Evolutionary conservation across 1,140 invertebrate species (phyloP), one percentile per base, ranked within the genome.

Genomic region (Pseudomyrmex dendroicus): DNA sequence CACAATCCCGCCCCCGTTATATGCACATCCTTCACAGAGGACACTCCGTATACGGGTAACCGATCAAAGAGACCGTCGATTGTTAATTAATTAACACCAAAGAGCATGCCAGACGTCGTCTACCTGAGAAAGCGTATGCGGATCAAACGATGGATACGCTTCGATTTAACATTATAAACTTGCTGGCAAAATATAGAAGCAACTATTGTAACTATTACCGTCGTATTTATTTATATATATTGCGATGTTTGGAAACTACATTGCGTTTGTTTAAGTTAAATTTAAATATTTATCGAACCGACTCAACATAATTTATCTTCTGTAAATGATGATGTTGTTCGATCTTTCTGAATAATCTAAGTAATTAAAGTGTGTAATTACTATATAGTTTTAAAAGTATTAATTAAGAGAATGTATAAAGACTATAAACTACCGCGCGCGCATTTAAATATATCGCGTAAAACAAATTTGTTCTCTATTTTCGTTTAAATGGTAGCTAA

Each of bases 51-150:
- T 5, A 80, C 76, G 76, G 64, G 54, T 80, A 61, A 17, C 5
- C 57, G 76, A 80, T 80, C 76, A 80, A 80, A 80, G 76, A 59
- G 76, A 35, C 35, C 54, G 15, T 1, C 68, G 44, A 80, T 80
- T 80, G 76, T 80, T 80, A 80, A 80, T 80, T 80, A 80, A 80
- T 80, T 80, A 80, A 80, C 76, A 72, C 56, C 57, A 22, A 8
- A n/a, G n/a, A 70, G n/a, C 17, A 44, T 9, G 48, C 44, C 13
- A 35, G 20, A 80, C 59, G 10, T 50, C 54, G 13, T 22, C 20
- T 22, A 2, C 54, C 20, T 15, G 20, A 35, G 63, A 78, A 48
- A 12, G 35, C 52, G 22, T 20, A 52, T 12, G 35, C 13, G 12
- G 48, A 35, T 56, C 50, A 8, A 17, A 35, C 61, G 12, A 66